These are phyloP conservation scores for Polylopha cassiicola DNA, from an alignment of 2,888 invertebrate species.

Conservation along the genomic window DNA sequence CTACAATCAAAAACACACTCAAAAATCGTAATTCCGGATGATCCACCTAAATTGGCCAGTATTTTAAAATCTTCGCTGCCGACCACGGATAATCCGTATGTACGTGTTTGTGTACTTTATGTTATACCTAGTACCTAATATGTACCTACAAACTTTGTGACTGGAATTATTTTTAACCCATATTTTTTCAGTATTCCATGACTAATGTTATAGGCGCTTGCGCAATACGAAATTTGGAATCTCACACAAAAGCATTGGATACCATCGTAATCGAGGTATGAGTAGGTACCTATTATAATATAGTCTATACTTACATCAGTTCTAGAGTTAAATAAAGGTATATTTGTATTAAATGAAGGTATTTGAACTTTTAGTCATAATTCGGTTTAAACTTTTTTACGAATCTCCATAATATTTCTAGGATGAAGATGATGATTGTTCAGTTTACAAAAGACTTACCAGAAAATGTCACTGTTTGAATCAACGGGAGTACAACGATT, in stretches of 20 bases:
- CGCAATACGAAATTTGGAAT: conserved; percentile 40
- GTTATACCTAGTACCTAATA: no score
- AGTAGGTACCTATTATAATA: no score
- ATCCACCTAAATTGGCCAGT: conserved; percentile 23
- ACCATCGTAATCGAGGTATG: conserved; percentile 43
- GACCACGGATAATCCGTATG: no score
- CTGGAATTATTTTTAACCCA: conserved; percentile 8
- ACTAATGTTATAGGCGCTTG: conserved; percentile 27
- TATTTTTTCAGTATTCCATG: conserved; percentile 29
- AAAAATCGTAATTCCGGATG: conserved; percentile 25
- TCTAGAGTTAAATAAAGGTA: no score
- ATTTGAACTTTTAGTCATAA: neutral
- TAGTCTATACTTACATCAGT: no score
- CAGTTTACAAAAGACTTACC: conserved; percentile 56
- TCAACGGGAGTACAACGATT: conserved; percentile 53
- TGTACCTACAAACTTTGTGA: no score
- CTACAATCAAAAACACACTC: conserved; percentile 48
- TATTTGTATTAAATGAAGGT: no score
- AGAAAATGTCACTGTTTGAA: conserved; percentile 63
- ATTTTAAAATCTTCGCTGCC: conserved; percentile 28
- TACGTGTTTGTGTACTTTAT: no score
- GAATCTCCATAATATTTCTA: no score
- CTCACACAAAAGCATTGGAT: conserved; percentile 41
- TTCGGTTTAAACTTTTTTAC: no score
- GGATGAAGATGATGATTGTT: conserved; percentile 58